Evolutionary conservation across 2,888 invertebrate species (phyloP).

Genomic region (Sarcophaga rosellei): DNA sequence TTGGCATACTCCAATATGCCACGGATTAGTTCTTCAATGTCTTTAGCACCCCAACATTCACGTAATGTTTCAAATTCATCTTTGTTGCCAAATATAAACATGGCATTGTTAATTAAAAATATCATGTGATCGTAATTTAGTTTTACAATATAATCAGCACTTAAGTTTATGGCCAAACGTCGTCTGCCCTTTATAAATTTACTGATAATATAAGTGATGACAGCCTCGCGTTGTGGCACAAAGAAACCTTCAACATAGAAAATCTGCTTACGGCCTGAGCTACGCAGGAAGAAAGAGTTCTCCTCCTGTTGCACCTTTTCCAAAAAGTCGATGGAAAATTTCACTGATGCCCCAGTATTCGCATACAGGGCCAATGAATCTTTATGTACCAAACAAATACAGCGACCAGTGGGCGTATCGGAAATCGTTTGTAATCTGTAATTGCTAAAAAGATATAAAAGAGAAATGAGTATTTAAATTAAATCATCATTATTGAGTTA

Average conservation of each 20-base stretch:
- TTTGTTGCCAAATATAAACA: constrained; percentile 83
- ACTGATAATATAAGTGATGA: constrained; percentile 81
- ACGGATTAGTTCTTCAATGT: constrained; percentile 71
- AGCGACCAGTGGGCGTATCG: constrained; percentile 82
- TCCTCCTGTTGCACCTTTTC: constrained; percentile 71
- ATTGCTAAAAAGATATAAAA: constrained; percentile 42
- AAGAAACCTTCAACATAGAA: constrained; percentile 85
- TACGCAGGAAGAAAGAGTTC: constrained; percentile 72
- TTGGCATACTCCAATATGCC: constrained; percentile 68
- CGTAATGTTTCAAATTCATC: constrained; percentile 82
- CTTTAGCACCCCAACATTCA: constrained; percentile 72
- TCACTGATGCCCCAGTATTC: constrained; percentile 83
- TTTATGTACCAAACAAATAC: constrained; percentile 82
- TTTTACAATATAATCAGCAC: constrained; percentile 83
- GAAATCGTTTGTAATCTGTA: constrained; percentile 76
- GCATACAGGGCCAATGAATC: constrained; percentile 82
- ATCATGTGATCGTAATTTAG: constrained; percentile 79
- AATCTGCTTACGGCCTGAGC: constrained; percentile 77
- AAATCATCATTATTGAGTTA: constrained; percentile 14
- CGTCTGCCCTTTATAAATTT: constrained; percentile 79
- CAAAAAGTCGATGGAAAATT: constrained; percentile 79
- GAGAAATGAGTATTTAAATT: constrained; percentile 20
- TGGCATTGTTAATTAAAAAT: constrained; percentile 81
- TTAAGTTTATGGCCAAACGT: constrained; percentile 83
- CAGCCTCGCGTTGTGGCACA: constrained; percentile 82